phyloP scores from a whole-genome alignment of 2,113 vertebrate genomes.

The Laticauda laticaudata region DNA sequence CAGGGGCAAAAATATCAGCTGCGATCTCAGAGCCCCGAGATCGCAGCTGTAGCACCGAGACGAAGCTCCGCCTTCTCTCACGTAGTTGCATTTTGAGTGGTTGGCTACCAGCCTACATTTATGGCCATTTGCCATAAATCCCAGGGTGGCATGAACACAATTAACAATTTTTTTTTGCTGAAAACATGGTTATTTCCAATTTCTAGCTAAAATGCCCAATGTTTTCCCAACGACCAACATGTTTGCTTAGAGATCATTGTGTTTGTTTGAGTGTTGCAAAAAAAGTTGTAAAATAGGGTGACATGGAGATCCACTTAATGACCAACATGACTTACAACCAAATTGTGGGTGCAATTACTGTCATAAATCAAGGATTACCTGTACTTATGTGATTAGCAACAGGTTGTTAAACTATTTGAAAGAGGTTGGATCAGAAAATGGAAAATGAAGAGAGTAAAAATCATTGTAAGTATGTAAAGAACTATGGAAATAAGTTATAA shows the following conservation, averaged over 20 bases:
- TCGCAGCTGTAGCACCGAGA: too few relatives aligned
- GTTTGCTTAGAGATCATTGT: not conserved
- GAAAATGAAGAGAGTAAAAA: not conserved
- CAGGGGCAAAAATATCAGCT: too few relatives aligned
- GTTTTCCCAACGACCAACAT: not conserved
- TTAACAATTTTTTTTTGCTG: not conserved
- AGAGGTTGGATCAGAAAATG: not conserved
- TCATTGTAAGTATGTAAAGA: not conserved
- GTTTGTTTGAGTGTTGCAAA: not conserved
- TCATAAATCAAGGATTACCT: not conserved
- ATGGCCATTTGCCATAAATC: not conserved
- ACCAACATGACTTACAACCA: not conserved
- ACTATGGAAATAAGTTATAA: not conserved
- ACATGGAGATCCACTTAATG: not conserved
- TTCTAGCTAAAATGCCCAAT: not conserved
- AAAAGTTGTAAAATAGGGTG: not conserved
- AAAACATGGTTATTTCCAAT: not conserved
- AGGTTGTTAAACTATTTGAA: not conserved
- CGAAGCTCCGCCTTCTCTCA: too few relatives aligned
- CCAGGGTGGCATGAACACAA: not conserved
- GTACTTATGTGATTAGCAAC: not conserved
- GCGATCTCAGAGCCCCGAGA: too few relatives aligned
- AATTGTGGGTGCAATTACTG: not conserved
- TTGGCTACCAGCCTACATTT: not conserved
- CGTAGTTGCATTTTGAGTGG: not conserved